Percentiles rank a stretch among this genome's conserved stretches.
Conservation (phyloP, 2,888 invertebrate genomes). For the Eupithecia exiguata region DNA sequence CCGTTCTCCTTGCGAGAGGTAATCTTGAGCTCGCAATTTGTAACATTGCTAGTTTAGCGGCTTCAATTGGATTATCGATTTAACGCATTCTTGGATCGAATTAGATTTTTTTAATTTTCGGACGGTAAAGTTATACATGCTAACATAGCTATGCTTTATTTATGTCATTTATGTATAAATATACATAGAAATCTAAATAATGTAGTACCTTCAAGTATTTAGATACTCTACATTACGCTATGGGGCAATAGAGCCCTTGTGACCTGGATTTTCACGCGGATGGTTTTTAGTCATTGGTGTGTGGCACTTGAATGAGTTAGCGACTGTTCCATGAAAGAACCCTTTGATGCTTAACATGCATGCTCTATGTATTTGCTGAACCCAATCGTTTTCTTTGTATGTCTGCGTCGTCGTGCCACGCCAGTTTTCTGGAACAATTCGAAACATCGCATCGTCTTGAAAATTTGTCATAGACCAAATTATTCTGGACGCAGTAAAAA, state of each 20-base stretch:
- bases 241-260: background rate
- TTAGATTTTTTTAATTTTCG: background rate
- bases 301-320: background rate
- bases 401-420: background rate
- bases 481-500: constrained; percentile 51
- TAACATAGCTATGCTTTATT: background rate
- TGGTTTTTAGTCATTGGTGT: background rate
- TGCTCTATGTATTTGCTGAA: background rate
- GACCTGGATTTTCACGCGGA: background rate
- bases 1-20: constrained; percentile 47
- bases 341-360: background rate
- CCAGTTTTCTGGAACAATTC: constrained; percentile 22
- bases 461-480: constrained; percentile 34
- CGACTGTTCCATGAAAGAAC: background rate
- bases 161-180: background rate
- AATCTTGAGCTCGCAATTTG: constrained; percentile 18
- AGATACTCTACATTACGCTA: too few species aligned
- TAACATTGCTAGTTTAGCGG: background rate
- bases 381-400: constrained; percentile 1
- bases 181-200: background rate
- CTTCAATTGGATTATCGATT: background rate
- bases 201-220: too few species aligned
- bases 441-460: constrained; percentile 14
- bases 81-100: background rate
- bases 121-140: background rate